A percentile compares a stretch with the other conserved stretches of the same genome.
These are phyloP conservation scores for Dromaius novaehollandiae DNA, from an alignment of 2,113 vertebrate genomes.

Conservation along the genomic window DNA sequence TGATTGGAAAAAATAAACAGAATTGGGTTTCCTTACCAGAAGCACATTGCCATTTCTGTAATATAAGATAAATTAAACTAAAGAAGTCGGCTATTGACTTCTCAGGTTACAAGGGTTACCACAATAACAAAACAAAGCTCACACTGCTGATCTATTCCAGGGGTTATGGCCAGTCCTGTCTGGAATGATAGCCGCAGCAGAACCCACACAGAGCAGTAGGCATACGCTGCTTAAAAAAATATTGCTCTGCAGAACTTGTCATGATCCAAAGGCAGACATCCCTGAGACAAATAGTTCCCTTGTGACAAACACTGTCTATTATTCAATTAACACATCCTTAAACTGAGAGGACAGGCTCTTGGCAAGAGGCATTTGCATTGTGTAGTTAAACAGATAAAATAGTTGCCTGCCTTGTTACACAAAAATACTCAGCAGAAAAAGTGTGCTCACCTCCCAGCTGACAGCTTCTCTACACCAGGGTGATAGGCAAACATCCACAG, in stretches of 20 bases:
- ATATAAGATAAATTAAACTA: constrained; percentile 73
- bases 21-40: constrained; percentile 72
- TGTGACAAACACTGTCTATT: constrained; percentile 40
- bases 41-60: constrained; percentile 67
- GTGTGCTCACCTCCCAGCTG: background rate
- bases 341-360: constrained; percentile 52
- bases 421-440: background rate
- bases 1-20: constrained; percentile 49
- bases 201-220: constrained; percentile 47
- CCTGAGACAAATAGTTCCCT: constrained; percentile 16
- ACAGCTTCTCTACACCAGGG: background rate
- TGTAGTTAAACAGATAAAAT: constrained; percentile 54
- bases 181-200: constrained; percentile 67
- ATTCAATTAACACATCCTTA: constrained; percentile 62
- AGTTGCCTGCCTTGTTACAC: background rate
- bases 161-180: constrained; percentile 67
- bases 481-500: background rate
- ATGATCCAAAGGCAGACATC: background rate
- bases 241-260: constrained; percentile 40
- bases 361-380: constrained; percentile 25
- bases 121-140: constrained; percentile 59
- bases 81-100: constrained; percentile 72
- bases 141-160: constrained; percentile 55
- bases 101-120: constrained; percentile 70
- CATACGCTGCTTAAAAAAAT: constrained; percentile 30